Percentiles rank a stretch among this genome's conserved stretches.
These are phyloP conservation scores for Cryptoblepharus egeriae DNA, from an alignment of 2,797 vertebrate species.

Conservation along the genomic window DNA sequence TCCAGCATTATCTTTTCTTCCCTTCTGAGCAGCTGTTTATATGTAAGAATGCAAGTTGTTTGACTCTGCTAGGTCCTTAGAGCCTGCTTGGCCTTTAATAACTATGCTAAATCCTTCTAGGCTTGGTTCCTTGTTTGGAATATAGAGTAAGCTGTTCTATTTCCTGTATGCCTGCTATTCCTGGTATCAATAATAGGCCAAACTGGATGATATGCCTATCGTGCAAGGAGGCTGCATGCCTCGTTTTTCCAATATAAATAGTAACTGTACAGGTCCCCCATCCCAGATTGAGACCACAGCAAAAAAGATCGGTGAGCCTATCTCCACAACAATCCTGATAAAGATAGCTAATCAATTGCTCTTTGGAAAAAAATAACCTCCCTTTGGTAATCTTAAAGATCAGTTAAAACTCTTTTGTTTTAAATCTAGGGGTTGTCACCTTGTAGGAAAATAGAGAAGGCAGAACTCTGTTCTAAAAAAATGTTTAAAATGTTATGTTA, in stretches of 20 bases:
- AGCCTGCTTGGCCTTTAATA: not conserved
- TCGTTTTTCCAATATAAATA: too few relatives aligned
- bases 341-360: too few relatives aligned
- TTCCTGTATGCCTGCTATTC: not conserved
- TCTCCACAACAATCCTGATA: too few relatives aligned
- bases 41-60: not conserved
- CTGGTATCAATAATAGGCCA: not conserved
- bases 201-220: too few relatives aligned
- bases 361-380: too few relatives aligned
- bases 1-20: not conserved
- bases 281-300: too few relatives aligned
- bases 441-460: not conserved
- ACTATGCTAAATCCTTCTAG: not conserved
- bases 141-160: not conserved
- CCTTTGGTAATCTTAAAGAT: too few relatives aligned
- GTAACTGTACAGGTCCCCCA: too few relatives aligned
- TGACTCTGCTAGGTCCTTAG: not conserved
- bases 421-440: not conserved
- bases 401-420: not conserved
- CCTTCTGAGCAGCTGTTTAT: constrained; percentile 7
- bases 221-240: too few relatives aligned
- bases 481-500: not conserved
- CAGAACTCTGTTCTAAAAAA: not conserved
- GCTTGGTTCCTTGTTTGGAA: not conserved
- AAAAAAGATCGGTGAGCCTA: too few relatives aligned